Evolutionary conservation across 1,140 invertebrate species (phyloP).

Genomic region (Phthorimaea operculella): DNA sequence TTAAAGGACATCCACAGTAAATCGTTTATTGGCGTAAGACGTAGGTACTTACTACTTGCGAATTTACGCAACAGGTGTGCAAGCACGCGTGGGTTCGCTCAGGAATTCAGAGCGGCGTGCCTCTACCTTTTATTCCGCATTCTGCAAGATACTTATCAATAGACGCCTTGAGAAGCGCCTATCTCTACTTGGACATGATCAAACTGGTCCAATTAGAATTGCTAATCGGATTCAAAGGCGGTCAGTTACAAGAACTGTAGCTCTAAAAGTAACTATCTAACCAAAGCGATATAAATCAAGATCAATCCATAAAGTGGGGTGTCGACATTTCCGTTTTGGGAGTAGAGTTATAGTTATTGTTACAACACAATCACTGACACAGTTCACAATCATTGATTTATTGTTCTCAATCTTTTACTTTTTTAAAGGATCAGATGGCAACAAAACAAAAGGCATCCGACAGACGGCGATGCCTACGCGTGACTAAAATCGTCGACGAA

Average conservation of each 20-base stretch:
- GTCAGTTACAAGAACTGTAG: background rate
- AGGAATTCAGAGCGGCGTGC: conserved; percentile 17
- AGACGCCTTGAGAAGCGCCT: conserved; percentile 6
- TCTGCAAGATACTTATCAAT: conserved; percentile 11
- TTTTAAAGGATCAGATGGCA: background rate
- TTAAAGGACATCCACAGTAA: no score
- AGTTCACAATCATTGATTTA: background rate
- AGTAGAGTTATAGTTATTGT: background rate
- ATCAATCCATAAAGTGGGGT: background rate
- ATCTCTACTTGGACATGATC: conserved; percentile 4
- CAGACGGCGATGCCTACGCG: conserved; percentile 41
- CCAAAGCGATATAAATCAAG: background rate
- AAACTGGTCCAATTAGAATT: conserved; percentile 4
- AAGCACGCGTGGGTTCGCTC: conserved; percentile 19
- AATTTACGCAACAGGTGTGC: conserved; percentile 22
- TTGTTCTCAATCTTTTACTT: background rate
- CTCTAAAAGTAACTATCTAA: background rate
- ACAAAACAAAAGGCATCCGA: conserved; percentile 24
- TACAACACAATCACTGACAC: background rate
- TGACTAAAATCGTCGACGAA: conserved; percentile 42
- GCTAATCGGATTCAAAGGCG: background rate
- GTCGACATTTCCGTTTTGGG: no score
- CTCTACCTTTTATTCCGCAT: conserved; percentile 21
- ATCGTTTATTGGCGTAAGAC: no score
- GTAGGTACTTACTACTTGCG: background rate